Evolutionary conservation across 2,113 vertebrate genomes (phyloP), one percentile per base, ranked within the genome.

Genomic region (Lota lota): DNA sequence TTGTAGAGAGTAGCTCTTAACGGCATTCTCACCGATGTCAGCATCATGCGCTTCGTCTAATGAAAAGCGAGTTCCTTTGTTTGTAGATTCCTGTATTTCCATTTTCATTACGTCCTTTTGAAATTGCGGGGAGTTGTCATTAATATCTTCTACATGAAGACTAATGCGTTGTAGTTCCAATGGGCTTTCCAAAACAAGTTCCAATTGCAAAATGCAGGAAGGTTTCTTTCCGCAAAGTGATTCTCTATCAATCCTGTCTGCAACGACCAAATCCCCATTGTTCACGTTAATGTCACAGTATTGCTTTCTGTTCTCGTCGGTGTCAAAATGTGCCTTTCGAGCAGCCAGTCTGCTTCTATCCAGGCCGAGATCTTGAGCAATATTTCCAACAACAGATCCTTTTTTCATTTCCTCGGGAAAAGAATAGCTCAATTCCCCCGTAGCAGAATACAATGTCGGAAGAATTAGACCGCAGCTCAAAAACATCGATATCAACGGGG

Each of bases 91-190:
- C 3, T 0, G 58, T 0, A 93, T 89, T 76, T 92, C 85, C 7
- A 94, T 18, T 2, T 22, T 22, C 54, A 87, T 76, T 18, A 57
- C 0, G 0, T 76, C 64, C 0, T 77, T 69, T 3, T 61, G 73
- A 40, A 88, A 90, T 1, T 64, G 57, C 0, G 85, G 87, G 0
- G 70, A 5, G 14, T 94, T 93, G 61, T 94, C 92, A 68, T 93
- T 94, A 59, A 93, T 76, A 75, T 94, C 92, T 11, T 81, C 75
- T n/a, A 93, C 82, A 64, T 90, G 89, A 2, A 93, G 72, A 14
- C 8, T 73, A 19, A 87, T 67, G 0, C 78, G 79, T 40, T 89
- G 81, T 1, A 93, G 79, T 73, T 93, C 92, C 40, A 90, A 77
- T 18, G 88, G 85, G 19, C 88, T 88, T 57, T 93, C 90, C 40